Evolutionary conservation across 2,113 vertebrate species (phyloP).

Genomic region (Charadrius vociferus): DNA sequence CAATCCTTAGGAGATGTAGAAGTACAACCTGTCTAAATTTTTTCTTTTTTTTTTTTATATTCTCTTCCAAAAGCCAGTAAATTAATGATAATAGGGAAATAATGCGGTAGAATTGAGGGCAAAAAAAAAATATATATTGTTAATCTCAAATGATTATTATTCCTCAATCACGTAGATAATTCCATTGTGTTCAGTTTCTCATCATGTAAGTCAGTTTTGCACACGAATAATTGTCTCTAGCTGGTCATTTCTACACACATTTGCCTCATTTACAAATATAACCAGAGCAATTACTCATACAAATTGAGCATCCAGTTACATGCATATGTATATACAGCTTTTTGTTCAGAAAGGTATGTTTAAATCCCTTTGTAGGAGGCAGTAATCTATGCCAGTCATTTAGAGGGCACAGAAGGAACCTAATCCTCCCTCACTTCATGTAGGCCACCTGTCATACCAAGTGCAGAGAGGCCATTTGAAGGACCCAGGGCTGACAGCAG

Average conservation of each 20-base stretch:
- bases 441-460: slow-evolving; percentile 53
- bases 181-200: background rate
- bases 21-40: background rate
- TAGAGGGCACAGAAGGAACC: slow-evolving; percentile 46
- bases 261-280: slow-evolving; percentile 13
- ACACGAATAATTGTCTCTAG: background rate
- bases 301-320: slow-evolving; percentile 57
- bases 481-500: slow-evolving; percentile 46
- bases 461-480: slow-evolving; percentile 24
- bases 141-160: background rate
- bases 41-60: background rate
- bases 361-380: slow-evolving; percentile 39
- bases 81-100: background rate
- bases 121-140: background rate
- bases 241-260: background rate
- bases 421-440: slow-evolving; percentile 40
- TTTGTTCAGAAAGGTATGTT: slow-evolving; percentile 52
- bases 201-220: background rate
- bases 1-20: background rate
- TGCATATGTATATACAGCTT: slow-evolving; percentile 37
- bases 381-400: slow-evolving; percentile 53
- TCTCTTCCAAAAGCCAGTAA: background rate
- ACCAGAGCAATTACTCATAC: slow-evolving; percentile 27
- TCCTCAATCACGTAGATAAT: background rate
- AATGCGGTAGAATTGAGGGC: background rate